Base-by-base conservation (phyloP, 2,888 invertebrate genomes). In the Napeogenes inachia region DNA sequence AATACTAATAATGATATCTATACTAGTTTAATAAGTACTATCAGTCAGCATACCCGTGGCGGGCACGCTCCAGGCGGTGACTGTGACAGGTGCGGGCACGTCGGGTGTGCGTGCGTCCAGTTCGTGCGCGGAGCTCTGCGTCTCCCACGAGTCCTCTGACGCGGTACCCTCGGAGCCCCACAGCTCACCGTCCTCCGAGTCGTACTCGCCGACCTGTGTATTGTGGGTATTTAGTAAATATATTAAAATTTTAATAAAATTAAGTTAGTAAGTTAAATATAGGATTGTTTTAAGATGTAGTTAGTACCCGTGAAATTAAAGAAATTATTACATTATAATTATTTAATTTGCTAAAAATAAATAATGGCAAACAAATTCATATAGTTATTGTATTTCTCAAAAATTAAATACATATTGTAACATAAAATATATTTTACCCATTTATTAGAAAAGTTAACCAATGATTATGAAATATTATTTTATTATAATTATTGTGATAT, bases 61-160 rank as follows among this genome's bases (percentile, higher is more conserved):
- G 47, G 56, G 53, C 35, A 50, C 56, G 60, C 5, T 45, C 56
- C 30, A 53, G 33, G 72, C 65, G 56, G 69, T 60, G 54, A 46
- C 61, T n/a, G 61, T 61, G 33, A 64, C 45, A 60, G 62, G 71
- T 68, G 67, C 63, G 13, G 62, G 71, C 56, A 67, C 70, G 38
- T 76, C 78, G 12, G 79, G 79, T 50, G 80, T 75, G 56, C 80
- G 81, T 38, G 75, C 73, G 35, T 77, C 76, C 8, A 62, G 64
- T 50, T 88, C 88, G 76, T 85, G 89, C 59, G 81, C 89, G n/a
- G 92, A 92, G 69, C 92, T 92, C 85, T 96, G 95, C 0, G 96
- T 96, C 85, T 96, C 96, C 96, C 96, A 96, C 0, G 96, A 96
- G 78, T 94, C 94, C 55, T 94, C 94, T 0, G 91, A 91, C 0